phyloP scores from a whole-genome alignment of 2,888 invertebrate genomes.

The Heliconius erato region DNA sequence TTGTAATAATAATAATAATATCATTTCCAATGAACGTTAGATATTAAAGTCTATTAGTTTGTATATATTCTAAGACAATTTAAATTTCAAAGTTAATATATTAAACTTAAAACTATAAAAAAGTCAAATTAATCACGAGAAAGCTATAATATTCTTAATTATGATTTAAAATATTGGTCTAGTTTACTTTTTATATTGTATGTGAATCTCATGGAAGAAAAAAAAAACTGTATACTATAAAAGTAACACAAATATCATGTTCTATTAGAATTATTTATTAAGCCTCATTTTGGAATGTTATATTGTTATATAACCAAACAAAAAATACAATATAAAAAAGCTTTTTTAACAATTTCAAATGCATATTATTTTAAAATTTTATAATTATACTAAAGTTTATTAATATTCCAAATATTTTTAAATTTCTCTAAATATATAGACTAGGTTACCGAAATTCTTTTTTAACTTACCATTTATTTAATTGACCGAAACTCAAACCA shows the following conservation, averaged over 20 bases:
- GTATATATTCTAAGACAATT: background rate
- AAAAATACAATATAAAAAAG: background rate
- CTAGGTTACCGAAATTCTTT: constrained; percentile 11
- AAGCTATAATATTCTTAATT: background rate
- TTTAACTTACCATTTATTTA: constrained; percentile 11
- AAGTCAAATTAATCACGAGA: background rate
- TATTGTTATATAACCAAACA: background rate
- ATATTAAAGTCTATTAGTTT: background rate
- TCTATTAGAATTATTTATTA: background rate
- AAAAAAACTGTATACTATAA: background rate
- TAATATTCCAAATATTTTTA: background rate
- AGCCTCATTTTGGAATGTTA: constrained; percentile 16
- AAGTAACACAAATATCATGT: background rate
- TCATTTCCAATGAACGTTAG: background rate
- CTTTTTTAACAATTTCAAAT: background rate
- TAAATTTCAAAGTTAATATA: background rate
- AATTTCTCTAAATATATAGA: constrained; percentile 11
- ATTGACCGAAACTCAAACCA: background rate
- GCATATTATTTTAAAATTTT: background rate
- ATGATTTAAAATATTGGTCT: background rate
- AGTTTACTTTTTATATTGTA: background rate
- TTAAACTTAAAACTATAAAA: background rate
- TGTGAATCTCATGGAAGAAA: background rate
- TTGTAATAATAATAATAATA: background rate
- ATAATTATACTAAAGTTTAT: background rate